phyloP scores from a whole-genome alignment of 1,140 invertebrate genomes.

The Nautilus pompilius region DNA sequence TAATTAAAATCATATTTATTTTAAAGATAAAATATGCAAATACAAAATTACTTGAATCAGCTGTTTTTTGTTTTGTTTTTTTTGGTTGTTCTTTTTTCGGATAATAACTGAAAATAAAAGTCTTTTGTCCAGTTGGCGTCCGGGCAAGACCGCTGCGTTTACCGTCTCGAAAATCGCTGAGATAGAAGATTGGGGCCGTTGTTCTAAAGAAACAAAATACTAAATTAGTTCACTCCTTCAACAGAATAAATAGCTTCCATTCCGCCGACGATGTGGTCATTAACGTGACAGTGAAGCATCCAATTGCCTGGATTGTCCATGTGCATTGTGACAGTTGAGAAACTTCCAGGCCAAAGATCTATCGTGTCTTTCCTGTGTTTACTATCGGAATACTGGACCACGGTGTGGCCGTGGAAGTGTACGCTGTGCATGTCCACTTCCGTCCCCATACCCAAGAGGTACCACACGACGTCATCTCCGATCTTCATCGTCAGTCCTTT shows the following conservation, averaged over 20 bases:
- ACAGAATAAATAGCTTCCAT: slow-evolving; percentile 26
- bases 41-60: no score
- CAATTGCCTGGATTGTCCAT: slow-evolving; percentile 36
- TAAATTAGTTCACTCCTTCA: no score
- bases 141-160: no score
- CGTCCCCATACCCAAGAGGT: slow-evolving; percentile 37
- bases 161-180: no score
- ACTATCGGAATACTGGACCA: slow-evolving; percentile 13
- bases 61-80: no score
- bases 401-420: slow-evolving; percentile 42
- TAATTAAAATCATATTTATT: no score
- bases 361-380: slow-evolving; percentile 14
- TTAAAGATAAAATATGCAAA: no score
- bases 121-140: no score
- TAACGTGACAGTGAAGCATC: slow-evolving; percentile 34
- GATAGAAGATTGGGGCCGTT: no score
- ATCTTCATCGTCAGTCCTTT: slow-evolving; percentile 31
- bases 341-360: slow-evolving; percentile 29
- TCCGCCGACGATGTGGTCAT: slow-evolving; percentile 23
- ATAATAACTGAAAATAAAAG: no score
- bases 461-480: slow-evolving; percentile 36
- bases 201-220: no score
- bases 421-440: slow-evolving; percentile 41
- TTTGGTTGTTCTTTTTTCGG: no score
- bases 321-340: slow-evolving; percentile 24